phyloP scores from a whole-genome alignment of 2,888 invertebrate species.

The Pristionchus maxplancki region DNA sequence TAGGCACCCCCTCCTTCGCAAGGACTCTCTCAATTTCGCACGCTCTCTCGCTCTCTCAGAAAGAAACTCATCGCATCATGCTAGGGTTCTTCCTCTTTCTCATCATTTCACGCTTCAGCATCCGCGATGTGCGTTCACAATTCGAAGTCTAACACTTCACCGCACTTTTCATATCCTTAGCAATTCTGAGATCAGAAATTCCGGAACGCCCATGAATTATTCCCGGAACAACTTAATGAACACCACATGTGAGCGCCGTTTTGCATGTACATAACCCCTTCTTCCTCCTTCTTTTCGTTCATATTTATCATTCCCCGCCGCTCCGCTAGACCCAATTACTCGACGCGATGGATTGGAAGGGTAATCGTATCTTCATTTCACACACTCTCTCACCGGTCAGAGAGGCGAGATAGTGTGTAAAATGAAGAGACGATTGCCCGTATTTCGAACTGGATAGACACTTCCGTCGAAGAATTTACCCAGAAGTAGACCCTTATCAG shows the following conservation, averaged over 20 bases:
- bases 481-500: neutral
- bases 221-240: neutral
- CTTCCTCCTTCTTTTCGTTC: neutral
- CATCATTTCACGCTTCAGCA: neutral
- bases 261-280: neutral
- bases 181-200: neutral
- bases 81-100: neutral
- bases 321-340: neutral
- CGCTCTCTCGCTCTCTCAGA: neutral
- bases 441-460: too few relatives aligned
- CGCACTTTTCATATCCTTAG: neutral
- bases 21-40: neutral
- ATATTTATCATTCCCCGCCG: neutral
- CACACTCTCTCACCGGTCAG: too few relatives aligned
- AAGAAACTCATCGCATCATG: neutral
- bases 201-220: neutral
- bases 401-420: too few relatives aligned
- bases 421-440: too few relatives aligned
- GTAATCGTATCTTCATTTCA: too few relatives aligned
- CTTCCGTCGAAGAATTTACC: neutral
- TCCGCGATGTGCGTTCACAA: neutral
- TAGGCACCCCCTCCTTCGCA: constrained; percentile 2
- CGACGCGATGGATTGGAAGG: neutral
- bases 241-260: neutral
- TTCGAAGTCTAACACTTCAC: neutral